phyloP scores from a whole-genome alignment of 2,888 invertebrate species.

The Salpingus planirostris region DNA sequence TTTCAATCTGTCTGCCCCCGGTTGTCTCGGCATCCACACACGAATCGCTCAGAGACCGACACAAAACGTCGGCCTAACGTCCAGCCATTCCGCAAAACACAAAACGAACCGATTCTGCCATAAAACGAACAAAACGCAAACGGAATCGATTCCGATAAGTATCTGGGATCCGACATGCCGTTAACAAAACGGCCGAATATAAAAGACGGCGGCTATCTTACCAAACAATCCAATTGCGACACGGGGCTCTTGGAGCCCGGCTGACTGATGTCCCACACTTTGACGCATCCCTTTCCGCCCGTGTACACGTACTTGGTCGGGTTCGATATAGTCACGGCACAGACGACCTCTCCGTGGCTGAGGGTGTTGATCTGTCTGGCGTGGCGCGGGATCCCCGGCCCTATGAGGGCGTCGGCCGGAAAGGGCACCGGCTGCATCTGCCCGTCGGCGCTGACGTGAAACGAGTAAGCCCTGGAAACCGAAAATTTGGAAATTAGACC shows the following conservation, averaged over 20 bases:
- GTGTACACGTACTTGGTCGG: conserved; percentile 91
- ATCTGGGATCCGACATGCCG: no score
- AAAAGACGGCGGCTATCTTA: no score
- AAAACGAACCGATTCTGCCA: no score
- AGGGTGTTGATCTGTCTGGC: conserved; percentile 90
- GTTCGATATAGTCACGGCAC: conserved; percentile 93
- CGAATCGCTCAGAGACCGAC: no score
- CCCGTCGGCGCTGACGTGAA: conserved; percentile 84
- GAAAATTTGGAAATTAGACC: conserved; percentile 1
- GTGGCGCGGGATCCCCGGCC: conserved; percentile 87
- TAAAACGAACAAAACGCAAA: no score
- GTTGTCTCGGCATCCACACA: no score
- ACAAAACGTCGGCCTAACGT: no score
- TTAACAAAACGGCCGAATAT: no score
- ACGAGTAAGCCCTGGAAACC: conserved; percentile 76
- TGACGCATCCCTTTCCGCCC: conserved; percentile 94
- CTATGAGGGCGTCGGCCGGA: conserved; percentile 87
- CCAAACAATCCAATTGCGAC: conserved; percentile 86
- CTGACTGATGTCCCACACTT: conserved; percentile 94
- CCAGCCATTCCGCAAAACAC: no score
- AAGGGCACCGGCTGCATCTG: conserved; percentile 90
- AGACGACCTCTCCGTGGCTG: conserved; percentile 93
- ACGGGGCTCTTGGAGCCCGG: conserved; percentile 79
- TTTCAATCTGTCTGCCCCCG: no score
- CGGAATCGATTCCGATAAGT: no score